Conservation (phyloP, 2,113 vertebrate genomes). For the Mastomys natalensis region DNA sequence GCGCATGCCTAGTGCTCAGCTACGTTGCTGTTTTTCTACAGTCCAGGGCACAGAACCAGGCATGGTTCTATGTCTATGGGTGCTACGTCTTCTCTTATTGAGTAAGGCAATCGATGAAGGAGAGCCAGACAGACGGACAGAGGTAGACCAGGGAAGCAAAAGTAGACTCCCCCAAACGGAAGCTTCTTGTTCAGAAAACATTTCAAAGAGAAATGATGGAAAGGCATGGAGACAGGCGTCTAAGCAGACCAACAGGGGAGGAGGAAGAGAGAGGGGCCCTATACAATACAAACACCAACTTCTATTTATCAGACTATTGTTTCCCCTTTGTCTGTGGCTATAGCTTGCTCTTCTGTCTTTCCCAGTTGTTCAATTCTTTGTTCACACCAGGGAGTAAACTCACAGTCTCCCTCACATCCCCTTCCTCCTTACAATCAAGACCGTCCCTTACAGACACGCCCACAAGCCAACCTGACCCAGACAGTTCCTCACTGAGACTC, state of each 20-base stretch:
- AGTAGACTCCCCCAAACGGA: neutral
- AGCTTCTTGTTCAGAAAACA: neutral
- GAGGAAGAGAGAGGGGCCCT: neutral
- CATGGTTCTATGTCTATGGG: too few relatives aligned
- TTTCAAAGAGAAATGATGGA: neutral
- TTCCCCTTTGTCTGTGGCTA: neutral
- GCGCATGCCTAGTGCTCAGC: neutral
- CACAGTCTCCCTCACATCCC: neutral
- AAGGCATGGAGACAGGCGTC: neutral
- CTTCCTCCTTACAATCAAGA: neutral
- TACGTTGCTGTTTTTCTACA: neutral
- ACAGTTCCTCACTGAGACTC: neutral
- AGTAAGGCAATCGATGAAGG: neutral
- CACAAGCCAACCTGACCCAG: neutral
- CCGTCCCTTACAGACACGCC: neutral
- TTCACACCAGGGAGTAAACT: neutral
- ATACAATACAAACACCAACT: neutral
- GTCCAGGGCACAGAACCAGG: neutral
- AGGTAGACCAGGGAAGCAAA: neutral
- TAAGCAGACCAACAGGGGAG: neutral
- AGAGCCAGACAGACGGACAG: neutral
- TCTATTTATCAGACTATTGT: too few relatives aligned
- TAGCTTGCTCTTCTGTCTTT: neutral
- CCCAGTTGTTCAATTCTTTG: neutral
- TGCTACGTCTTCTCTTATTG: neutral